These are phyloP conservation scores for Microtus obscurus DNA, from an alignment of 2,797 vertebrate species.

Conservation along the genomic window DNA sequence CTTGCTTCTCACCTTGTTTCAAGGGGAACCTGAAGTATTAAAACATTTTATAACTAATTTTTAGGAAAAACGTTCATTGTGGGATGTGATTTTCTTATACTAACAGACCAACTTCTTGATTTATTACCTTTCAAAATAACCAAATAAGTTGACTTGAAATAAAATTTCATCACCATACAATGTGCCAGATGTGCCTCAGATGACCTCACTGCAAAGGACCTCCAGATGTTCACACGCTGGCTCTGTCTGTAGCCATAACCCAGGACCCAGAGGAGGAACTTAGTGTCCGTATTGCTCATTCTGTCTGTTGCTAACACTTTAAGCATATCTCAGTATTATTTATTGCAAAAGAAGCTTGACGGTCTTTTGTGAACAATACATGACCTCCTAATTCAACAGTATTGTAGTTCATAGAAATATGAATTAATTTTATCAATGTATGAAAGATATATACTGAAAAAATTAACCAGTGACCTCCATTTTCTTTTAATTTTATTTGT, in stretches of 20 bases:
- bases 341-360: background rate
- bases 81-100: background rate
- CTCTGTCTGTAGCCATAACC: background rate
- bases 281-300: background rate
- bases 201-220: background rate
- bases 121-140: background rate
- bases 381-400: background rate
- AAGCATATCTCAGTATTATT: background rate
- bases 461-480: background rate
- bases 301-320: background rate
- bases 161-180: background rate
- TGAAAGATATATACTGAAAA: background rate
- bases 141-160: background rate
- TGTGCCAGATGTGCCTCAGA: background rate
- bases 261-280: background rate
- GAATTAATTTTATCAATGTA: background rate
- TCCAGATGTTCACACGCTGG: background rate
- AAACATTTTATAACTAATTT: slow-evolving; percentile 55
- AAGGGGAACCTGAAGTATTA: slow-evolving; percentile 90
- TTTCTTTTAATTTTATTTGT: background rate
- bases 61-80: slow-evolving; percentile 1
- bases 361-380: background rate
- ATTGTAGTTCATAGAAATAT: background rate
- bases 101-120: background rate
- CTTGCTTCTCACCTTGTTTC: slow-evolving; percentile 93